Conservation (phyloP, 2,888 invertebrate species). For the Chydorus sphaericus region DNA sequence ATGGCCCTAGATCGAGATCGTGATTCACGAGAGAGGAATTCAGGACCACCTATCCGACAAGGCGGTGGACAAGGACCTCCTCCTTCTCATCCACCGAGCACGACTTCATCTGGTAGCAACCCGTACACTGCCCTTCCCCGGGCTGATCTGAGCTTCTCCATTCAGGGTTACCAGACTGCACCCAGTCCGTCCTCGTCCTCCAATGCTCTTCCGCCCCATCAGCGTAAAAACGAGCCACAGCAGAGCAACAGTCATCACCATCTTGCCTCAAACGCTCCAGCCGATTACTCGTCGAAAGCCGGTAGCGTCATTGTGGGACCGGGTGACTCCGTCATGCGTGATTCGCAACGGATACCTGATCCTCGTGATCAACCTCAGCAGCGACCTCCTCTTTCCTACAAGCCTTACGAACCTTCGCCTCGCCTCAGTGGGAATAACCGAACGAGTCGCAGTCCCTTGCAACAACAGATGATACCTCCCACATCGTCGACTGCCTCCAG, state of each 20-base stretch:
- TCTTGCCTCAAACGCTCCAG: neutral
- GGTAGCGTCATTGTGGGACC: conserved; percentile 8
- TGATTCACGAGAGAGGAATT: neutral
- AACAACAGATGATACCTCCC: conserved; percentile 30
- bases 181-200: neutral
- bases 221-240: neutral
- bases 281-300: neutral
- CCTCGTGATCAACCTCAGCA: neutral
- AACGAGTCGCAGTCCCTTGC: conserved; percentile 33
- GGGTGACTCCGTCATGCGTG: neutral
- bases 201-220: neutral
- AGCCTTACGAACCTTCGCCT: conserved; percentile 3
- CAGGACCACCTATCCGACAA: neutral
- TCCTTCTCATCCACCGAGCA: neutral
- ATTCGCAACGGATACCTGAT: neutral
- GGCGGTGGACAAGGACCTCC: neutral
- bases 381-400: neutral
- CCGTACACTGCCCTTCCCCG: conserved; percentile 6
- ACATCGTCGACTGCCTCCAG: neutral
- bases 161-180: conserved; percentile 1
- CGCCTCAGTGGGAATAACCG: conserved; percentile 24
- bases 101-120: neutral
- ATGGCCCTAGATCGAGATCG: neutral
- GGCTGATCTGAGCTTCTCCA: conserved; percentile 10
- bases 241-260: neutral